Evolutionary conservation across 2,888 invertebrate species (phyloP), one percentile per base, ranked within the genome.

Genomic region (Psylliodes chrysocephalus): DNA sequence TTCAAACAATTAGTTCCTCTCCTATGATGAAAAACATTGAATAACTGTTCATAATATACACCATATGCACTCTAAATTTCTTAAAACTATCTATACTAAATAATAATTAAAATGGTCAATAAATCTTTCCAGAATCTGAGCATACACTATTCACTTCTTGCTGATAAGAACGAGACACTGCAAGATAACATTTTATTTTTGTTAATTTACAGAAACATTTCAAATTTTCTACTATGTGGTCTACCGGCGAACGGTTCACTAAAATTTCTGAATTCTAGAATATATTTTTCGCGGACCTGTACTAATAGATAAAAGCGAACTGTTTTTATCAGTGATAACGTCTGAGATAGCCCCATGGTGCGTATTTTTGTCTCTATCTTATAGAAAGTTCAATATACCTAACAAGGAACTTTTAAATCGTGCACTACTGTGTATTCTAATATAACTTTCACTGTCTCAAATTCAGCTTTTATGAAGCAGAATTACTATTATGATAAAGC

Each of bases 121-220:
- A 22, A 57, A 57, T 57, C 47, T 57, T 47, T 33, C 25, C 22
- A 49, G 28, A 59, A 49, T 59, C 38, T 57, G 25, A 47, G 38
- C 35, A n/a, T 49, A 60, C 52, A 63, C 57, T 46, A 64, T 46
- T 63, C 57, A 65, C 53, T 64, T 63, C 56, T 60, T 57, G 51
- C 67, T 65, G 67, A 68, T 68, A 68, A 68, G 60, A 40, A 22
- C 52, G 60, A 65, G 65, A 65, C 65, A 68, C 62, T 56, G 47
- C 44, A 44, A 59, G 64, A 64, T 64, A 64, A 67, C 60, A 65
- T 60, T 63, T 55, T 64, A 63, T 62, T 60, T 64, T 67, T 51
- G 52, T 64, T n/a, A 60, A 55, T 61, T 60, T 53, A 61, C 63
- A 55, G 49, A 61, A 56, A 64, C 49, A 57, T 63, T 53, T 47